phyloP scores from a whole-genome alignment of 2,113 vertebrate genomes.

The Chloropsis cyanopogon region DNA sequence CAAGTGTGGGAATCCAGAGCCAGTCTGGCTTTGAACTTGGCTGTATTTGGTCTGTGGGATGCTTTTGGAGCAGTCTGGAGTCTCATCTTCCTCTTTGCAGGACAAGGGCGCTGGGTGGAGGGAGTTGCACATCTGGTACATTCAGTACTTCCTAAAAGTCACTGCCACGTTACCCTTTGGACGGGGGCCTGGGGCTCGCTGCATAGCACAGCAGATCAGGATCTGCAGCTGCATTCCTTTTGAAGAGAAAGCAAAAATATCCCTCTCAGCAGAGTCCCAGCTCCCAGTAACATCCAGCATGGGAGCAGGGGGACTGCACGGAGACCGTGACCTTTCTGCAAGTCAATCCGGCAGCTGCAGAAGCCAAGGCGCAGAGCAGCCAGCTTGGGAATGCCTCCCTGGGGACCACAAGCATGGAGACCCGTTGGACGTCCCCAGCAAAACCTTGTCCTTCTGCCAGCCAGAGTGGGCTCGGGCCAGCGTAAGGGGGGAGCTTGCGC shows the following conservation, averaged over 20 bases:
- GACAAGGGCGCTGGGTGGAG: not conserved
- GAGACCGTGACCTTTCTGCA: not conserved
- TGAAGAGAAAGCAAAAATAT: not conserved
- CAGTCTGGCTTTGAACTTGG: not conserved
- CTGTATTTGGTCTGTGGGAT: not conserved
- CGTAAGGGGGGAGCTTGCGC: not conserved
- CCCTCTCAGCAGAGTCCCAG: not conserved
- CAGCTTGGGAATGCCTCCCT: accelerated
- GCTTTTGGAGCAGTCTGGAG: not conserved
- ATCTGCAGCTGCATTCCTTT: not conserved
- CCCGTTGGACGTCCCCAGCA: not conserved
- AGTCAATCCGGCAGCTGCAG: not conserved
- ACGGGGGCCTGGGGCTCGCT: not conserved
- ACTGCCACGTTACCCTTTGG: slow-evolving; percentile 51
- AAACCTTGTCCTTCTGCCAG: not conserved
- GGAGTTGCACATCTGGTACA: slow-evolving; percentile 49
- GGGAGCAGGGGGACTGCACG: not conserved
- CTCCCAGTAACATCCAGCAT: not conserved
- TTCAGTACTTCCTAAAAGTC: slow-evolving; percentile 49
- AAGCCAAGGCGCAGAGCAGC: not conserved
- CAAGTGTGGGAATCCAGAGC: not conserved
- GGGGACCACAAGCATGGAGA: not conserved
- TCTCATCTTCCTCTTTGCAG: not conserved
- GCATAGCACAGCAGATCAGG: not conserved
- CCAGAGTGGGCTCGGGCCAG: not conserved